Conservation (phyloP, 1,140 invertebrate species). For the Zaprionus capensis region DNA sequence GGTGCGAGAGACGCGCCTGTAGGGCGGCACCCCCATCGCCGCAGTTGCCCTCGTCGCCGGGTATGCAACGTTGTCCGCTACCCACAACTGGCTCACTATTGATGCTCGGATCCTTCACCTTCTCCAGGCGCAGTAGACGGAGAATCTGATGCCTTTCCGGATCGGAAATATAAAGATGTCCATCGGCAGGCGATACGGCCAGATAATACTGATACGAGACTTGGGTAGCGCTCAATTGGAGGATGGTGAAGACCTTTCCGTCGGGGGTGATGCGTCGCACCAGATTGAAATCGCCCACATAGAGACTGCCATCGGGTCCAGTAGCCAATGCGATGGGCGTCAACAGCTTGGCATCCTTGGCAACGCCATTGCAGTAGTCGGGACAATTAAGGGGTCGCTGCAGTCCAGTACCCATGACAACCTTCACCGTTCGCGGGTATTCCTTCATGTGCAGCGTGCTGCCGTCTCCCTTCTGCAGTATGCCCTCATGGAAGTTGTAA, state of each 20-base stretch:
- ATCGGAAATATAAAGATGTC: slow-evolving; percentile 97
- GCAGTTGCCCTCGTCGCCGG: slow-evolving; percentile 94
- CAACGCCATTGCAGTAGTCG: slow-evolving; percentile 93
- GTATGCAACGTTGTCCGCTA: slow-evolving; percentile 97
- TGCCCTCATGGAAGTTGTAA: slow-evolving; percentile 98
- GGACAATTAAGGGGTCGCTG: slow-evolving; percentile 90
- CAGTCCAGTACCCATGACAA: slow-evolving; percentile 97
- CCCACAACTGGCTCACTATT: slow-evolving; percentile 97
- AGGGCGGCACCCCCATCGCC: slow-evolving; percentile 96
- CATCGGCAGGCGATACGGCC: slow-evolving; percentile 97
- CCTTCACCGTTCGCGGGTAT: slow-evolving; percentile 94
- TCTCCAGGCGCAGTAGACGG: slow-evolving; percentile 89
- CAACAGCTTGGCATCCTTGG: slow-evolving; percentile 93
- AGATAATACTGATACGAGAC: slow-evolving; percentile 98
- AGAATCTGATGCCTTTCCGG: slow-evolving; percentile 95
- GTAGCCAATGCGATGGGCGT: slow-evolving; percentile 96
- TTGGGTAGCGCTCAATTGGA: slow-evolving; percentile 96
- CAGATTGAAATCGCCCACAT: slow-evolving; percentile 98
- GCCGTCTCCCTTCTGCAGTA: slow-evolving; percentile 98
- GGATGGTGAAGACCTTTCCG: slow-evolving; percentile 95
- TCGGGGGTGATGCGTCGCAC: slow-evolving; percentile 96
- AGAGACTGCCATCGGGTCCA: slow-evolving; percentile 97
- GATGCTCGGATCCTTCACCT: slow-evolving; percentile 91
- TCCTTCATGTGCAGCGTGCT: slow-evolving; percentile 96
- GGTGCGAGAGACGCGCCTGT: slow-evolving; percentile 96